Evolutionary conservation across 2,888 invertebrate species (phyloP), one percentile per base, ranked within the genome.

Genomic region (Priapulus caudatus): DNA sequence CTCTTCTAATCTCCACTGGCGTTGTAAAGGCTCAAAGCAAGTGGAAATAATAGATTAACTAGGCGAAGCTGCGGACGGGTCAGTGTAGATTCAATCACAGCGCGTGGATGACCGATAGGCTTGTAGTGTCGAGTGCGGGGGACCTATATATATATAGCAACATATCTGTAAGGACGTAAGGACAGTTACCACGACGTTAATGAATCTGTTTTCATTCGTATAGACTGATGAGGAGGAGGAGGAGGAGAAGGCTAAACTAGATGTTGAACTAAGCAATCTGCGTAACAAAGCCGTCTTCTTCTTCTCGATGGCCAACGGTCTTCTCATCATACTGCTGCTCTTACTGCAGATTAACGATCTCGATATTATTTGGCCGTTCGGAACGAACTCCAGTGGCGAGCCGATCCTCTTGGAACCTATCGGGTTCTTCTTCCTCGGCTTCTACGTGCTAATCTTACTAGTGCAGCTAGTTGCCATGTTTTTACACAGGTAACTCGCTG

Each of bases 211-310:
- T 33, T 10, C n/a, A 33, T 10, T 33, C n/a, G 10, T 33, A 10
- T n/a, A 33, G 33, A n/a, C 10, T 33, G n/a, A 33, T 10, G n/a
- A 33, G 33, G 10, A 33, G n/a, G 10, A 33, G 33, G n/a, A 33
- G n/a, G n/a, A 33, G 79, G 86, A 90, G 73, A 84, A 87, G 65
- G 77, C 75, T 72, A 90, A 91, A 74, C n/a, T n/a, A n/a, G n/a
- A n/a, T n/a, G n/a, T n/a, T n/a, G 33, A 33, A 10, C 33, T 33
- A 10, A 33, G 10, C n/a, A 33, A 33, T 33, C 33, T 33, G 10
- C 10, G 33, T 10, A n/a, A 33, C 33, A 33, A 33, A n/a, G 33
- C n/a, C n/a, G 33, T 33, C 33, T 33, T 33, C 33, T 10, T n/a
- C n/a, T 33, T 33, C 33, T 33, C 33, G 10, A 33, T 33, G 33